Evolutionary conservation across 2,113 vertebrate species (phyloP).

Genomic region (Daboia siamensis): DNA sequence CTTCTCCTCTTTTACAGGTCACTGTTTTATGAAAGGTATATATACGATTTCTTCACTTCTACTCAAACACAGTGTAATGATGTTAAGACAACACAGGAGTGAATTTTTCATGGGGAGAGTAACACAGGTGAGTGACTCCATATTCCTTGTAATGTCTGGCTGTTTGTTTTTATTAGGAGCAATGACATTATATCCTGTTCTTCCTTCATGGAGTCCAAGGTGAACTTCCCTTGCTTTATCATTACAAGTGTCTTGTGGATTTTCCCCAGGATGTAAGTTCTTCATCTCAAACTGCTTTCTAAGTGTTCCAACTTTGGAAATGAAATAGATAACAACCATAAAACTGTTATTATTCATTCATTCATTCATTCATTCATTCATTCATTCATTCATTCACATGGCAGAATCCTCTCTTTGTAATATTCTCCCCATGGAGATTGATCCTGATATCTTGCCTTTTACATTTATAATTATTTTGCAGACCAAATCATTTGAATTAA

Average conservation of each 20-base stretch:
- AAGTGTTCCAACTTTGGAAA: background rate
- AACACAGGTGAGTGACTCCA: background rate
- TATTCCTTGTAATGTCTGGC: background rate
- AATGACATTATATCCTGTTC: background rate
- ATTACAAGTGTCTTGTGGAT: background rate
- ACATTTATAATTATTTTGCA: background rate
- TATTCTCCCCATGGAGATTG: background rate
- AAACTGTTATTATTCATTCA: background rate
- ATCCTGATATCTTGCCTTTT: background rate
- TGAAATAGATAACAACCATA: background rate
- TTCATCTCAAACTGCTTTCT: background rate
- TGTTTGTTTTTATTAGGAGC: background rate
- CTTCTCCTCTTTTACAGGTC: background rate
- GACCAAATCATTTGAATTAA: background rate
- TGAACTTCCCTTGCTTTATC: background rate
- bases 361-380: too few relatives aligned
- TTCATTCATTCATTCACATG: background rate
- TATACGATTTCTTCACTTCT: background rate
- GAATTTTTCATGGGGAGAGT: background rate
- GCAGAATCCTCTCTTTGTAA: background rate
- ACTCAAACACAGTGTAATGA: background rate
- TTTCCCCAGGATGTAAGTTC: background rate
- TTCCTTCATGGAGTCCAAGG: background rate
- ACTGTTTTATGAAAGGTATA: background rate
- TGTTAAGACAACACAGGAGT: background rate